Evolutionary conservation across 2,797 vertebrate species (phyloP).

Genomic region (Malurus splendens): DNA sequence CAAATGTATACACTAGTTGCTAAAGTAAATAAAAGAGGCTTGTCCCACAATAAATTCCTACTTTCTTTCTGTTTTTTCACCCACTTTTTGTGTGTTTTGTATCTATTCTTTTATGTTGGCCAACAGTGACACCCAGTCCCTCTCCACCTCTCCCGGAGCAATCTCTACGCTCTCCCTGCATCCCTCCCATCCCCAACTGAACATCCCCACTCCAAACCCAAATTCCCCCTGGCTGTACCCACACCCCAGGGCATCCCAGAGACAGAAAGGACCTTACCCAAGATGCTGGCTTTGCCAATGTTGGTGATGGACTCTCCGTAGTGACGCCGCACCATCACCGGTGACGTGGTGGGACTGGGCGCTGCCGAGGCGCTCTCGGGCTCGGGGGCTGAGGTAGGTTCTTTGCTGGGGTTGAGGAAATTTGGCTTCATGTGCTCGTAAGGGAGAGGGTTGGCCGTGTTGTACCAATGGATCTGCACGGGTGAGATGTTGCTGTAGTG

Average conservation of each 20-base stretch:
- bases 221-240: no score
- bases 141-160: no score
- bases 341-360: slow-evolving; percentile 91
- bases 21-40: no score
- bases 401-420: slow-evolving; percentile 88
- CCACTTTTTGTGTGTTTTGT: no score
- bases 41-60: no score
- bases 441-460: slow-evolving; percentile 82
- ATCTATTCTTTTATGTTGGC: no score
- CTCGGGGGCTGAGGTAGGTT: slow-evolving; percentile 83
- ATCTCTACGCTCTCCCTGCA: no score
- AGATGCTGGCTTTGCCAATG: slow-evolving; percentile 94
- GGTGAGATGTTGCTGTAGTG: slow-evolving; percentile 96
- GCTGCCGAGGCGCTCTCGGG: slow-evolving; percentile 82
- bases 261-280: slow-evolving; percentile 72
- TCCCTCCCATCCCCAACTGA: no score
- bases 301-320: slow-evolving; percentile 96
- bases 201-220: no score
- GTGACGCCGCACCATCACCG: slow-evolving; percentile 83
- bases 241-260: not conserved
- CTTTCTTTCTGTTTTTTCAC: no score
- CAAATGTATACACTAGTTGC: no score
- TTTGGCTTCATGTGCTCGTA: slow-evolving; percentile 89
- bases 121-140: no score
- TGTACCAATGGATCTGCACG: slow-evolving; percentile 96